Evolutionary conservation across 2,113 vertebrate species (phyloP).

Genomic region (Coracopsis vasa): DNA sequence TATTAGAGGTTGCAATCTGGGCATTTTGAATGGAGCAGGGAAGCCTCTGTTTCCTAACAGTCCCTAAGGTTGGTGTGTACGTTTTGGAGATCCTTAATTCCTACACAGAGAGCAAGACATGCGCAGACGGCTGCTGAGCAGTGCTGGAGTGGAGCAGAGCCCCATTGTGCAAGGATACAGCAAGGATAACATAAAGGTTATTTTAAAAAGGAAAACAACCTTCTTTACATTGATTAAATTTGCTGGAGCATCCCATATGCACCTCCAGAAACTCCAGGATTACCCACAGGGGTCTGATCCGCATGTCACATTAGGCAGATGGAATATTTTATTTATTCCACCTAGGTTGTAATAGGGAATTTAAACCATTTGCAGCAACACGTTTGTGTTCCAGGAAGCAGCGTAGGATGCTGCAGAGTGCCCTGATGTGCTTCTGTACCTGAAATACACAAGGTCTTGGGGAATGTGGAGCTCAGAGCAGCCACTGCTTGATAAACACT

Average conservation of each 20-base stretch:
- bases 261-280: conserved; percentile 33
- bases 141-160: background rate
- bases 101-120: too few relatives aligned
- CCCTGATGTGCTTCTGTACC: background rate
- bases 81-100: fast-evolving
- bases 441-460: background rate
- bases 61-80: background rate
- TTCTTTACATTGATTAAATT: conserved; percentile 58
- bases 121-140: fast-evolving
- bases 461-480: background rate
- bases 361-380: conserved; percentile 42
- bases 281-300: conserved; percentile 65
- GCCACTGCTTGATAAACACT: background rate
- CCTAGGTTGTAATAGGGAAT: conserved; percentile 32
- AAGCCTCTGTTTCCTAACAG: background rate
- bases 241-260: conserved; percentile 58
- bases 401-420: background rate
- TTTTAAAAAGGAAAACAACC: conserved; percentile 60
- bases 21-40: background rate
- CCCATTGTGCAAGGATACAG: background rate
- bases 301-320: conserved; percentile 64
- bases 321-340: conserved; percentile 69
- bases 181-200: conserved; percentile 56
- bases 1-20: background rate
- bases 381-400: background rate